Evolutionary conservation across 2,797 vertebrate species (phyloP).

Genomic region (Leptoclinus maculatus): DNA sequence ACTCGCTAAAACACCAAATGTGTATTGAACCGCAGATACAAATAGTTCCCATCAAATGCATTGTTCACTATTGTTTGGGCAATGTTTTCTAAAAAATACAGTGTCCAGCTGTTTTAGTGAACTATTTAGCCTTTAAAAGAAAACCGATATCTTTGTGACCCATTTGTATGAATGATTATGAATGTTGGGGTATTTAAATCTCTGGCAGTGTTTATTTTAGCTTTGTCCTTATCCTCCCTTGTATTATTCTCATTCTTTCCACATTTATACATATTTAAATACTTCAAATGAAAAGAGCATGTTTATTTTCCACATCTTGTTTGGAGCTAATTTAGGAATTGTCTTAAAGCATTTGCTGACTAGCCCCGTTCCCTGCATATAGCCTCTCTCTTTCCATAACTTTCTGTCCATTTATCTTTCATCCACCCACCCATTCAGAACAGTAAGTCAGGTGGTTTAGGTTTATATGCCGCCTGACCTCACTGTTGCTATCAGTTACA

Average conservation of each 20-base stretch:
- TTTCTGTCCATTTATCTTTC: slow-evolving; percentile 42
- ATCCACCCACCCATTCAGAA: slow-evolving; percentile 52
- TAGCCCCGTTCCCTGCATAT: neutral
- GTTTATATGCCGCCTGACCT: slow-evolving; percentile 74
- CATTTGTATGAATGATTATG: neutral
- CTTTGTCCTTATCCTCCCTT: neutral
- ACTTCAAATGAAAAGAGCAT: neutral
- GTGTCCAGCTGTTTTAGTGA: neutral
- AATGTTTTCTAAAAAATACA: neutral
- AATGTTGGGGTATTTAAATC: slow-evolving; percentile 13
- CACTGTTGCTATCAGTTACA: slow-evolving; percentile 80
- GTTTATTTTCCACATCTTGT: slow-evolving; percentile 23
- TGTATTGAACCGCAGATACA: neutral
- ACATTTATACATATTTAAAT: slow-evolving; percentile 1
- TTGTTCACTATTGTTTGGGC: neutral
- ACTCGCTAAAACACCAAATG: neutral
- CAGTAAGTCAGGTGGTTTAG: slow-evolving; percentile 76
- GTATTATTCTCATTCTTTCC: slow-evolving; percentile 21
- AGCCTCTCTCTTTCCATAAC: neutral
- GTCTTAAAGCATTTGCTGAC: slow-evolving; percentile 5
- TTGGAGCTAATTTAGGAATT: slow-evolving; percentile 15
- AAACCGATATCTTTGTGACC: neutral
- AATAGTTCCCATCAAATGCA: neutral
- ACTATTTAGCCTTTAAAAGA: neutral
- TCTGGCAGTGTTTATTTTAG: neutral